Conservation (phyloP, 2,113 vertebrate genomes). For the Periophthalmus modestus region DNA sequence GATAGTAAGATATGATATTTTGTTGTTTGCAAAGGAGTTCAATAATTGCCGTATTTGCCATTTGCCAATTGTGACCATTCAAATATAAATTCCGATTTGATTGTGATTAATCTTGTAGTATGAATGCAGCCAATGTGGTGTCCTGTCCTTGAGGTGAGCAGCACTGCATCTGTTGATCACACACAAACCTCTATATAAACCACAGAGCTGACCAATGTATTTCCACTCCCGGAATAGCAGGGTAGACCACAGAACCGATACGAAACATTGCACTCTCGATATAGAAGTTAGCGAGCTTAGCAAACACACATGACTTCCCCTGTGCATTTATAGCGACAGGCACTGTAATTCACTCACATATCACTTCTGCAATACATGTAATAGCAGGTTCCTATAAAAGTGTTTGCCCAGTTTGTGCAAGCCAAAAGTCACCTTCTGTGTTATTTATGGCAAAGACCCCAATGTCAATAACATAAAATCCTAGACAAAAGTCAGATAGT, state of each 20-base stretch:
- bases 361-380: not conserved
- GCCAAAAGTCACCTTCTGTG: too few relatives aligned
- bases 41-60: too few relatives aligned
- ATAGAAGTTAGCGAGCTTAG: conserved; percentile 30
- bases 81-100: too few relatives aligned
- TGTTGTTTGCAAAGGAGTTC: too few relatives aligned
- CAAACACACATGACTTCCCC: conserved; percentile 23
- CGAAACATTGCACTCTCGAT: conserved; percentile 41
- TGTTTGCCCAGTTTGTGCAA: not conserved
- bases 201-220: conserved; percentile 43
- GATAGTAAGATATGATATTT: too few relatives aligned
- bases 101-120: not conserved
- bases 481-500: not conserved
- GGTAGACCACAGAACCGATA: conserved; percentile 46
- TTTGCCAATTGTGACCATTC: too few relatives aligned
- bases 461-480: not conserved
- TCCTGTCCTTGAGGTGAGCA: conserved; percentile 35
- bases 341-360: not conserved
- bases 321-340: conserved; percentile 1
- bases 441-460: not conserved
- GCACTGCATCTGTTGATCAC: conserved; percentile 33
- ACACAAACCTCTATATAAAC: conserved; percentile 52
- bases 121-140: not conserved
- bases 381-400: not conserved
- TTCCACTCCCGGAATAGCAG: conserved; percentile 65